Evolutionary conservation across 1,140 invertebrate species (phyloP), one percentile per base, ranked within the genome.

Genomic region (Drosophila santomea): DNA sequence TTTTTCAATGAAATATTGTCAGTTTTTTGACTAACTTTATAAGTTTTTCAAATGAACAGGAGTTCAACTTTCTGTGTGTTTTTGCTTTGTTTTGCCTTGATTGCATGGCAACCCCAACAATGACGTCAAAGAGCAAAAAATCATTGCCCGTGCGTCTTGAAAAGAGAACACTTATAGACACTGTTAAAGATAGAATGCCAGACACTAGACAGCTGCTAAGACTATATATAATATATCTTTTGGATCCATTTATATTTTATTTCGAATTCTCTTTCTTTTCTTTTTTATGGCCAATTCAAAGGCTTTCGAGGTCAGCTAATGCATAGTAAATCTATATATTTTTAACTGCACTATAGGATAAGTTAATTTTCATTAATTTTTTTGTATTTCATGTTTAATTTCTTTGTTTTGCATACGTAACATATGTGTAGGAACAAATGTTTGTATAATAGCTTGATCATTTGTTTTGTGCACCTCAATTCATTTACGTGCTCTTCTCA

Each of bases 401-500:
- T 23, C 39, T 50, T 74, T 74, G 55, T 72, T 73, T 58, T 45
- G 51, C 17, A 20, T 63, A 43, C 23, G 28, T 55, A 59, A 54
- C 54, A 38, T 36, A 54, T 14, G 17, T 43, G n/a, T 10, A 17
- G 10, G 6, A 51, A 23, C 38, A 12, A 56, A 35, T 64, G n/a
- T 66, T 50, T 76, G 47, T 80, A 48, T 74, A 64, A 56, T 55
- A 62, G 56, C 69, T 48, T 54, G 56, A 35, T 57, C 57, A 59
- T 62, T 80, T 77, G 54, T 63, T 45, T 73, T 35, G 36, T 56
- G 47, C 68, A 68, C 69, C 64, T 82, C 76, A 36, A 79, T 86
- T 83, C 52, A 80, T 71, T 83, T 88, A 88, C 83, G 83, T 88
- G 83, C 81, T 78, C 81, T 89, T 80, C 64, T 50, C 74, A 74